Evolutionary conservation across 2,888 invertebrate species (phyloP), one percentile per base, ranked within the genome.

Genomic region (Plebejus argus): DNA sequence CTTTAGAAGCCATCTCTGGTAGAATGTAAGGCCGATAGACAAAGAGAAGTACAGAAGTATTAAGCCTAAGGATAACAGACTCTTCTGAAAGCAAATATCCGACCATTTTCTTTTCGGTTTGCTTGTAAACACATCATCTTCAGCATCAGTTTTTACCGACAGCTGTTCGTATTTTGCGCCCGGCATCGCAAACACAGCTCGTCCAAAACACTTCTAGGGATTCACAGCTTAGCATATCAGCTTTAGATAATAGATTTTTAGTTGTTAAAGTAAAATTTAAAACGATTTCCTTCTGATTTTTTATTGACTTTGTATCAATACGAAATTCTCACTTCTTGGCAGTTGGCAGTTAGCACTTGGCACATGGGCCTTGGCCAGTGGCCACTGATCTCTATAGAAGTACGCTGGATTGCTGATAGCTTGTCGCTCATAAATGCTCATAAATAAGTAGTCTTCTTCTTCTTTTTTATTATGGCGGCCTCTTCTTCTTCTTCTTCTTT

Each of bases 1-100:
- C 95, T 97, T 96, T 81, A 98, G 95, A 77, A 99, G 95, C 96
- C 97, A 97, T 95, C 98, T 96, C 89, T 99, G 99, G 91, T 99
- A 99, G 91, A 99, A 99, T 12, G 99, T 99, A 77, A 99, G 95
- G 72, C 98, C 97, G 84, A 99, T 98, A 18, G 99, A 99, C 78
- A 99, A 95, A 15, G 96, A 95, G 88, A 99, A 98, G 91, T 99
- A 99, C 74, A 98, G 92, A 3, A 97, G 88, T 80, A 99, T 97
- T 72, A 98, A 83, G 53, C 91, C 90, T 76, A 94, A 82, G 1
- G 93, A 93, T 35, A 93, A 81, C 1, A 91, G 84, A 79, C 90
- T 87, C 82, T 92, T 93, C 80, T 93, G 93, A 28, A 92, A 85
- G 81, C 88, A 92, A 33, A 88, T 85, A 79, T 93, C 92, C 66